These are phyloP conservation scores for Dione vanillae DNA, from an alignment of 2,888 invertebrate genomes.

Conservation along the genomic window DNA sequence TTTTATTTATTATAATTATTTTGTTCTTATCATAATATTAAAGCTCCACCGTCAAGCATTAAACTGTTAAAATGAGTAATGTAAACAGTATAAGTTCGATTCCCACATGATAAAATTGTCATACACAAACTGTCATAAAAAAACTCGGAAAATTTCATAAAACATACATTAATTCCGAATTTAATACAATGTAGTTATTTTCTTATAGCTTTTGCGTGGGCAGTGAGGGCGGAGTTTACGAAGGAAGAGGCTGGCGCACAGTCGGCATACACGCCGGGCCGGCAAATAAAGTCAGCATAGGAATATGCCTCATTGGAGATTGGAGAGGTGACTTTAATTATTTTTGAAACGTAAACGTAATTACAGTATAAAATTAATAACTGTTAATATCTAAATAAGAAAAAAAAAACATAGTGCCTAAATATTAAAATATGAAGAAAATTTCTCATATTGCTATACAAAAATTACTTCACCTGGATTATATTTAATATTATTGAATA, in stretches of 20 bases:
- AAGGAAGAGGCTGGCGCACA: slow-evolving; percentile 88
- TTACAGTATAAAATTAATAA: too few species aligned
- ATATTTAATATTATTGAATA: not conserved
- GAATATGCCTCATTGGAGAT: slow-evolving; percentile 89
- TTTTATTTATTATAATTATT: too few species aligned
- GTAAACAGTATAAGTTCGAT: not conserved
- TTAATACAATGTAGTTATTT: slow-evolving; percentile 14
- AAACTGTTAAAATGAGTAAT: not conserved
- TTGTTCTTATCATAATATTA: not conserved
- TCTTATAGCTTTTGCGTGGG: slow-evolving; percentile 87
- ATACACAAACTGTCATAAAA: too few species aligned
- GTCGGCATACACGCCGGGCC: slow-evolving; percentile 89
- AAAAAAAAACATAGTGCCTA: too few species aligned
- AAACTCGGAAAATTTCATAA: too few species aligned
- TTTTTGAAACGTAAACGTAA: too few species aligned
- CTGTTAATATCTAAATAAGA: too few species aligned
- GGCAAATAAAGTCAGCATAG: slow-evolving; percentile 85
- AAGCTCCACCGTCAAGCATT: not conserved
- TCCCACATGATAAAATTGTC: not conserved
- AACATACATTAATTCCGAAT: not conserved
- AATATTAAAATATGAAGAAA: too few species aligned
- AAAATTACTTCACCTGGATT: too few species aligned
- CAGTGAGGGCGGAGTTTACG: slow-evolving; percentile 88
- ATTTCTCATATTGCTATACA: too few species aligned
- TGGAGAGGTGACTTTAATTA: slow-evolving; percentile 84